A percentile compares a stretch with the other conserved stretches of the same genome.
These are phyloP conservation scores for Gallinago nigripennis DNA, from an alignment of 2,797 vertebrate species.

Conservation along the genomic window DNA sequence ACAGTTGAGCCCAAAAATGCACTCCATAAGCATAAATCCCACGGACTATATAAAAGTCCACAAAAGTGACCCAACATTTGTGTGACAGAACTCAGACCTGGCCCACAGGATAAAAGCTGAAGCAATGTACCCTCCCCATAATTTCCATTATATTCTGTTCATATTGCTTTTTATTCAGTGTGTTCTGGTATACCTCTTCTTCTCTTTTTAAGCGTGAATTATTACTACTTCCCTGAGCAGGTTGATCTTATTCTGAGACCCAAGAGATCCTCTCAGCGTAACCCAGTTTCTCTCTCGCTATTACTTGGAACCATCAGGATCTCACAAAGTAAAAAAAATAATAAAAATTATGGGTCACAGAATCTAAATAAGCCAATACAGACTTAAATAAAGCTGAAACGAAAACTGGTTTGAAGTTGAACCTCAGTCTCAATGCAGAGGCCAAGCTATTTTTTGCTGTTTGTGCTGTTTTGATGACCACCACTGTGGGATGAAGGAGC, in stretches of 20 bases:
- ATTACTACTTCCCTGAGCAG: not conserved
- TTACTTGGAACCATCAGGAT: not conserved
- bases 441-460: not conserved
- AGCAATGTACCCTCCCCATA: not conserved
- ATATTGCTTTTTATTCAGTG: not conserved
- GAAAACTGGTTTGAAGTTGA: not conserved
- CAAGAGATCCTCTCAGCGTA: not conserved
- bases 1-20: not conserved
- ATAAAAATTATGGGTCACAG: not conserved
- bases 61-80: not conserved
- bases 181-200: not conserved
- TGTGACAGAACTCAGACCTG: not conserved
- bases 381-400: constrained; percentile 33
- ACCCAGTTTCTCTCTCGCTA: constrained; percentile 22
- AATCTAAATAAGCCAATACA: constrained; percentile 7
- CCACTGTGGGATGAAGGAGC: not conserved
- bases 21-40: not conserved
- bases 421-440: not conserved
- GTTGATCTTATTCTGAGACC: not conserved
- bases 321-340: not conserved
- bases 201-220: not conserved
- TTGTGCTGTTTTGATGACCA: not conserved
- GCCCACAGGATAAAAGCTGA: not conserved
- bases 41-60: fast-evolving
- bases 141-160: not conserved